Base-by-base conservation (phyloP, 2,888 invertebrate genomes). In the Thyatira batis region DNA sequence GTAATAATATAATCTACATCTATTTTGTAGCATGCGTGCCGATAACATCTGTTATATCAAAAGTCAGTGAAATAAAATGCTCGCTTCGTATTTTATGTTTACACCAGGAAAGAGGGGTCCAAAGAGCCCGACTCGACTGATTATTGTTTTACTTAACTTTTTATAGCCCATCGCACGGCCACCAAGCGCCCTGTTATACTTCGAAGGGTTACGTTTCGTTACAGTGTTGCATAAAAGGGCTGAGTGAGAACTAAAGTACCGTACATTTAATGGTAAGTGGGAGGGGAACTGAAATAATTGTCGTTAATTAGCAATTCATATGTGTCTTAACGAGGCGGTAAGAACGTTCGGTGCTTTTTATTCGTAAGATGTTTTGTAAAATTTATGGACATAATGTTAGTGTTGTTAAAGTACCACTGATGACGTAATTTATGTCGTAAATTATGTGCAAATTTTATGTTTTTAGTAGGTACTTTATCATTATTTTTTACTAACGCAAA, bases 71-170 rank as follows among this genome's bases (percentile, higher is more conserved):
- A 45, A 61, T 60, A 69, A 69, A 69, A 62, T 65, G 60, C 61
- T 63, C 67, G 65, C 64, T 68, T 65, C 53, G 65, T 74, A 69
- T 71, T 62, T 60, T 67, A 72, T 74, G 70, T 76, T 76, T 66
- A 74, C 69, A 73, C 68, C 20, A 61, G 68, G 71, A 69, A 65
- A 60, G 65, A 63, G 62, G 61, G 66, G 66, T 8, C 48, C 20
- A 27, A 27, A 17, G 63, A 43, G 55, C 51, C 73, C 59, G 76
- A 82, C 76, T 81, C 69, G 67, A 78, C 74, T 85, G 85, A 84
- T 84, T 85, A 85, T 85, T 87, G 86, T 87, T 87, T 86, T 82
- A 88, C 74, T 85, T 81, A 75, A 84, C 79, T 84, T 86, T 87
- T 87, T 86, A 87, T 82, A 73, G 78, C 76, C 67, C 66, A 67